Conservation (phyloP, 2,113 vertebrate species). For the Microcebus murinus region DNA sequence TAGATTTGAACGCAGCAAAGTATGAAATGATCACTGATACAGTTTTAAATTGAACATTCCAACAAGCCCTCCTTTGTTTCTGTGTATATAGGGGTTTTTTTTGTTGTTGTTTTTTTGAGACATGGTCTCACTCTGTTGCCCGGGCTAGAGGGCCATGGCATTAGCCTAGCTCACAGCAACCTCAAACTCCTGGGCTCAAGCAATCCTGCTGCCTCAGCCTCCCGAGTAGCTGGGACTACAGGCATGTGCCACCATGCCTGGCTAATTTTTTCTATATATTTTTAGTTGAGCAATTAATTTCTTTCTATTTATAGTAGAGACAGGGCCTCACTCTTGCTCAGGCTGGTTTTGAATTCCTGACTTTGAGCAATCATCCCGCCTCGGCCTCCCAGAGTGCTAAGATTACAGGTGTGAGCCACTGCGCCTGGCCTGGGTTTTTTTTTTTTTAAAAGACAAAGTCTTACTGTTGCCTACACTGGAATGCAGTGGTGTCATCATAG, state of each 20-base stretch:
- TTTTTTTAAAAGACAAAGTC: background rate
- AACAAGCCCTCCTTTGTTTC: background rate
- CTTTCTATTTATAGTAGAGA: too few species aligned
- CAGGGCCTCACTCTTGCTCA: too few species aligned
- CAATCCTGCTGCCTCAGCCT: background rate
- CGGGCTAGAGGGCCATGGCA: background rate
- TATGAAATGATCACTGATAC: background rate
- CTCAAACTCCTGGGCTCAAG: background rate
- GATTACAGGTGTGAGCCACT: too few species aligned
- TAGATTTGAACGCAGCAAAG: background rate
- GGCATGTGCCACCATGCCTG: background rate
- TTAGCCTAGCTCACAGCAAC: background rate
- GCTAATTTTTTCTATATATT: background rate
- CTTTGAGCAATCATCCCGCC: too few species aligned
- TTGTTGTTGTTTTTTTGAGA: background rate
- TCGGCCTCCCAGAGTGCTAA: too few species aligned
- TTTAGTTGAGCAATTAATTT: too few species aligned
- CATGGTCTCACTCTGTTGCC: background rate
- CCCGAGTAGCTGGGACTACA: background rate
- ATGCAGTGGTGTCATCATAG: background rate
- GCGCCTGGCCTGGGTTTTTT: too few species aligned
- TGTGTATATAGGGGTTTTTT: background rate
- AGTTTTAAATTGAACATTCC: background rate
- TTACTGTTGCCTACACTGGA: background rate
- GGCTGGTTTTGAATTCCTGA: too few species aligned